Evolutionary conservation across 2,797 vertebrate genomes (phyloP).

Genomic region (Eremophila alpestris): DNA sequence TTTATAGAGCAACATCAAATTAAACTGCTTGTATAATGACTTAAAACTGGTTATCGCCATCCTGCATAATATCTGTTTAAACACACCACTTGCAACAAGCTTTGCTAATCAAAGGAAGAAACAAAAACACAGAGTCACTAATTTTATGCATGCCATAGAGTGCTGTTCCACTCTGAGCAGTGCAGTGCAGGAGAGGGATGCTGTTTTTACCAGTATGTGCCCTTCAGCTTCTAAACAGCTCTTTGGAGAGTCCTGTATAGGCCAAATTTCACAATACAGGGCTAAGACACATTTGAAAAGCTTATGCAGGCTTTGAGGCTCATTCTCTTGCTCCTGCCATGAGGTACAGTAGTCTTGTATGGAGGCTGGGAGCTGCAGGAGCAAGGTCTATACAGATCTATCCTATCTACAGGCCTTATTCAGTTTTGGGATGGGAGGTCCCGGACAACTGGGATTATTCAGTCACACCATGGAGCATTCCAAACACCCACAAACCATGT

Average conservation of each 20-base stretch:
- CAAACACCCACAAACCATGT: not conserved
- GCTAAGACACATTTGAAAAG: not conserved
- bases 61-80: constrained; percentile 67
- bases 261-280: not conserved
- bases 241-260: not conserved
- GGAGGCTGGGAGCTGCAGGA: not conserved
- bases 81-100: constrained; percentile 45
- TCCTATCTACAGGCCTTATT: not conserved
- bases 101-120: constrained; percentile 47
- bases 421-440: not conserved
- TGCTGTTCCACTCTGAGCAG: not conserved
- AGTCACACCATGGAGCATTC: not conserved
- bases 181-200: not conserved
- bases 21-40: constrained; percentile 67
- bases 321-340: not conserved
- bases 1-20: constrained; percentile 76
- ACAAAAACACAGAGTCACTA: constrained; percentile 42
- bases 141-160: not conserved
- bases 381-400: not conserved
- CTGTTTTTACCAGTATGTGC: not conserved
- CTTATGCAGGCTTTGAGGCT: not conserved
- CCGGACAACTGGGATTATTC: not conserved
- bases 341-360: not conserved
- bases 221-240: not conserved
- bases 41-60: constrained; percentile 62